Evolutionary conservation across 2,888 invertebrate species (phyloP).

Genomic region (Macrosiphum euphorbiae): DNA sequence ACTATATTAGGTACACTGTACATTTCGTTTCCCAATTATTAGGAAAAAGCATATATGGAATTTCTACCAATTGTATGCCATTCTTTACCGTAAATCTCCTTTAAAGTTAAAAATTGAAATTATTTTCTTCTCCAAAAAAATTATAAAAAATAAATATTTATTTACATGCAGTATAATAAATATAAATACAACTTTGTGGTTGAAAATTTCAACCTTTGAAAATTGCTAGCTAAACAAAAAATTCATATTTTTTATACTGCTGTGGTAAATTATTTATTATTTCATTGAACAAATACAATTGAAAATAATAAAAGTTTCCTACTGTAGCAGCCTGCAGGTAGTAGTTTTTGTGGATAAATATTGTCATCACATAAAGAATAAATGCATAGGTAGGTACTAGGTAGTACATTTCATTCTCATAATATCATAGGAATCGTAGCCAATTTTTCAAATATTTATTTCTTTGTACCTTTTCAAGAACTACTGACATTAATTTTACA

Average conservation of each 20-base stretch:
- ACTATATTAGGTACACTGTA: too few relatives aligned
- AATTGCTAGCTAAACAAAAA: neutral
- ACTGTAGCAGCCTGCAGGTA: neutral
- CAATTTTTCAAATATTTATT: neutral
- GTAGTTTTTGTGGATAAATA: neutral
- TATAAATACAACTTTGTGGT: neutral
- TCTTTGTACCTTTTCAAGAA: neutral
- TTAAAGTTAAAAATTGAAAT: neutral
- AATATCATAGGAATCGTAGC: neutral
- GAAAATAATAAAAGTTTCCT: neutral
- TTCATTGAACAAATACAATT: neutral
- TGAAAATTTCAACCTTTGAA: neutral
- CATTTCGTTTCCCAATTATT: neutral
- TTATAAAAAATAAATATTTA: too few relatives aligned
- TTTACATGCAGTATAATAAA: neutral
- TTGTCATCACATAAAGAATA: neutral
- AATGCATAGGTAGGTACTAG: neutral
- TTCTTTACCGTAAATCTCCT: neutral
- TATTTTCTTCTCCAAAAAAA: neutral
- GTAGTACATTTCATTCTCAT: neutral
- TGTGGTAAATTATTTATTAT: neutral
- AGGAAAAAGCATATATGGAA: neutral
- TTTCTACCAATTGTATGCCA: neutral
- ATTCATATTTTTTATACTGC: neutral
- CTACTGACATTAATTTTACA: neutral